Evolutionary conservation across 1,140 invertebrate genomes (phyloP), one percentile per base, ranked within the genome.

Genomic region (Drosophila jambulina): DNA sequence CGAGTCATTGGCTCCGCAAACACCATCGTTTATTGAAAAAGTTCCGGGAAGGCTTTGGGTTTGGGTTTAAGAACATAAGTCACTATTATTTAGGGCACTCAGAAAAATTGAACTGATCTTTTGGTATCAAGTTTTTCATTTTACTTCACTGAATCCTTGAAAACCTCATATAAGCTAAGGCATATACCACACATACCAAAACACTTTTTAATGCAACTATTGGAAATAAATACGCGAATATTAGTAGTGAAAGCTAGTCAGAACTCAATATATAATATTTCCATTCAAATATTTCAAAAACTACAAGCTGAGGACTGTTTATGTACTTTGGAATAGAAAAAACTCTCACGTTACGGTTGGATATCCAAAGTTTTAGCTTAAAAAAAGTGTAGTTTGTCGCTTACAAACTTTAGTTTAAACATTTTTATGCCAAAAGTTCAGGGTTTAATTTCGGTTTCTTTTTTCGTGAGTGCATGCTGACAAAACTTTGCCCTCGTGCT

Each of bases 21-120:
- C 70, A 75, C 58, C 72, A 75, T 75, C 51, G 60, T 27, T 75
- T 75, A 75, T 75, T 75, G 70, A 40, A 75, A 75, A 75, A 75
- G 69, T 75, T 56, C 25, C 40, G 34, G 8, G 3, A 21, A 36
- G 63, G 38, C 57, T 34, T 38, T 36, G 21, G 60, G 3, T 7
- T 21, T 46, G 34, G 15, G 19, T 21, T 63, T n/a, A 29, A n/a
- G 42, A 42, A 32, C 32, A 32, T 38, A 46, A 49, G 32, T 67
- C 36, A 69, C 65, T 68, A 69, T 68, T 67, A 67, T 68, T 68
- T 51, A 23, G 17, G n/a, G 12, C 29, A 65, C 57, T 65, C 19
- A 3, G 29, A 42, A 62, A 61, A 43, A 56, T 32, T 21, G n/a
- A 36, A n/a, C 15, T 17, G 1, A 36, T 9, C 13, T 25, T n/a